Base-by-base conservation (phyloP, 2,888 invertebrate species). In the Euzetes globulus region DNA sequence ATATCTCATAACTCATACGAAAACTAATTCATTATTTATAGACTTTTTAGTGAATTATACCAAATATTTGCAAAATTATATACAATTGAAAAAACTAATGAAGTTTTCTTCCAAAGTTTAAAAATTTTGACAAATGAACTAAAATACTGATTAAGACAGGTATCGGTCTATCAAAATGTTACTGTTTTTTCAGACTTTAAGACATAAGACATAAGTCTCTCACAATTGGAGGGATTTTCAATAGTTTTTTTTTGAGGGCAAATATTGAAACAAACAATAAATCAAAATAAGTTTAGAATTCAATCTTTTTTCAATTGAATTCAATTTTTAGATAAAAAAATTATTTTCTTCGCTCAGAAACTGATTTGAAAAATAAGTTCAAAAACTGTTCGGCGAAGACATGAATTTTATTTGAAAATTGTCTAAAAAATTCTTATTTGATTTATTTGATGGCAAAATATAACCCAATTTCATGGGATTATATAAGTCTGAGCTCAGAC, bases 1-100 rank as follows among this genome's bases (percentile, higher is more conserved):
- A 63, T 55, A 55, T 55, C 5, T 22, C 55, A 55, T 63, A 63
- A 63, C n/a, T 63, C 63, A 33, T 63, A 63, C 3, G 13, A 15
- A 50, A n/a, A 33, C 29, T 63, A 7, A 33, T 63, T 63, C 17
- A 63, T 55, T 63, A 63, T 63, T 63, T 29, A 63, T 63, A 63
- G 33, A n/a, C 6, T 29, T 17, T 63, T 63, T 63, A 33, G n/a
- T 5, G 17, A n/a, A 9, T 37, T 63, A 29, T 63, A 63, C 15
- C 29, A 33, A 19, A n/a, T 2, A 11, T 55, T 22, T 11, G 55
- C 3, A 7, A 22, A 47, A 47, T n/a, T 17, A n/a, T 22, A 55
- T 55, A 22, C 9, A 9, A 55, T 22, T 55, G n/a, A 17, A 22
- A n/a, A n/a, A 11, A 55, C 11, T 22, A 55, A 55, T 55, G 22